Conservation (phyloP, 2,888 invertebrate species). For the Cyrtodaria siliqua region DNA sequence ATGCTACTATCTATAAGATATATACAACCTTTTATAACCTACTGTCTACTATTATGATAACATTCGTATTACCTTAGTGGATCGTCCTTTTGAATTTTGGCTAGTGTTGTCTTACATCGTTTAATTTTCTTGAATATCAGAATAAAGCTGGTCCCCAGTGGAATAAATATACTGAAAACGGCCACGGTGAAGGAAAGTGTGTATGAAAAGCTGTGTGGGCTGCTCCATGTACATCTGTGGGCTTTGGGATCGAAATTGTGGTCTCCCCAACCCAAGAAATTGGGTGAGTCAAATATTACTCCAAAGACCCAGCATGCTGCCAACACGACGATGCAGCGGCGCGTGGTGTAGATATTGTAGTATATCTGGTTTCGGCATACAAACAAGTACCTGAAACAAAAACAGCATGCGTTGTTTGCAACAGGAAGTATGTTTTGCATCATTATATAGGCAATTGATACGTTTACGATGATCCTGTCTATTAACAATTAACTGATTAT, state of each 20-base stretch:
- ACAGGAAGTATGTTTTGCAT: too few species aligned
- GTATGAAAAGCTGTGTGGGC: slow-evolving; percentile 53
- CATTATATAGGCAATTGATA: too few species aligned
- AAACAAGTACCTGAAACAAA: slow-evolving; percentile 43
- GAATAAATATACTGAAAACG: neutral
- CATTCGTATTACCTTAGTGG: slow-evolving; percentile 9
- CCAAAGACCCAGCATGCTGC: slow-evolving; percentile 49
- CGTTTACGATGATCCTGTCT: too few species aligned
- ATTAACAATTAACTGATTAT: too few species aligned
- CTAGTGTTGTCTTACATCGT: slow-evolving; percentile 1
- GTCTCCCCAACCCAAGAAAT: slow-evolving; percentile 64
- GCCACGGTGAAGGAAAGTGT: slow-evolving; percentile 50
- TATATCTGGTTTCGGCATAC: slow-evolving; percentile 50
- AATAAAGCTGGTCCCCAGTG: neutral
- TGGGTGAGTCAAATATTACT: slow-evolving; percentile 53
- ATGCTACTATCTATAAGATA: too few species aligned
- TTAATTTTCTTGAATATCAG: slow-evolving; percentile 13
- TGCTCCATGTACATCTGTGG: slow-evolving; percentile 63
- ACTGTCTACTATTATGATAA: too few species aligned
- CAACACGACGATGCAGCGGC: slow-evolving; percentile 28
- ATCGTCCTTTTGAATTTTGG: neutral
- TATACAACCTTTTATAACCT: too few species aligned
- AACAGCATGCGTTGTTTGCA: too few species aligned
- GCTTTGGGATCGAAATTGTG: slow-evolving; percentile 63
- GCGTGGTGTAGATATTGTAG: slow-evolving; percentile 40